Conservation (phyloP, 1,140 invertebrate species). For the Eubasilissa regina region DNA sequence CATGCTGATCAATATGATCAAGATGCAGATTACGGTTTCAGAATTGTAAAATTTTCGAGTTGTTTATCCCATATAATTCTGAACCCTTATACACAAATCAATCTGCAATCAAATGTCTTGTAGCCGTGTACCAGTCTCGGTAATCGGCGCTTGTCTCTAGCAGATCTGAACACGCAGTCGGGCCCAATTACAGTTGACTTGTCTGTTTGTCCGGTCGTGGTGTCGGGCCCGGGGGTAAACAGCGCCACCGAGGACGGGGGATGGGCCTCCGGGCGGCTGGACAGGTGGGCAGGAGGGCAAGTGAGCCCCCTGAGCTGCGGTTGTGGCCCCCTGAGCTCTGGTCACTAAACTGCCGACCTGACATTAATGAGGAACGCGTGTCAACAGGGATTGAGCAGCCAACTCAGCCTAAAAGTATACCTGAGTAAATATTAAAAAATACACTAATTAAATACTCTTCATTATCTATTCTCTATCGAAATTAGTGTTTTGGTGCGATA, state of each 20-base stretch:
- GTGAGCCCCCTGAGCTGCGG: neutral
- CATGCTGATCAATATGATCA: too few relatives aligned
- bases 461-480: too few relatives aligned
- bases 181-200: conserved; percentile 42
- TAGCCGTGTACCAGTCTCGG: neutral
- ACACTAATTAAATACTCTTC: too few relatives aligned
- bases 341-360: neutral
- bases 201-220: conserved; percentile 20
- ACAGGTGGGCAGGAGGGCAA: too few relatives aligned
- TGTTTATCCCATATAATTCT: neutral
- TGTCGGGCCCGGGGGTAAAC: conserved; percentile 5
- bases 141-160: conserved; percentile 28
- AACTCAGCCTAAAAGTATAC: too few relatives aligned
- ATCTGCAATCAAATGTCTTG: neutral
- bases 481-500: too few relatives aligned
- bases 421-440: too few relatives aligned
- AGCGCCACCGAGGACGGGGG: conserved; percentile 2
- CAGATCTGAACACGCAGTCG: conserved; percentile 34
- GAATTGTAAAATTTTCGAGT: too few relatives aligned
- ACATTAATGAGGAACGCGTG: conserved; percentile 1
- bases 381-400: neutral
- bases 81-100: neutral
- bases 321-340: neutral
- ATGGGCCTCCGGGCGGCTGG: too few relatives aligned
- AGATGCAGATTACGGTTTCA: too few relatives aligned